Conservation (phyloP, 2,888 invertebrate species). For the Metalampra italica region DNA sequence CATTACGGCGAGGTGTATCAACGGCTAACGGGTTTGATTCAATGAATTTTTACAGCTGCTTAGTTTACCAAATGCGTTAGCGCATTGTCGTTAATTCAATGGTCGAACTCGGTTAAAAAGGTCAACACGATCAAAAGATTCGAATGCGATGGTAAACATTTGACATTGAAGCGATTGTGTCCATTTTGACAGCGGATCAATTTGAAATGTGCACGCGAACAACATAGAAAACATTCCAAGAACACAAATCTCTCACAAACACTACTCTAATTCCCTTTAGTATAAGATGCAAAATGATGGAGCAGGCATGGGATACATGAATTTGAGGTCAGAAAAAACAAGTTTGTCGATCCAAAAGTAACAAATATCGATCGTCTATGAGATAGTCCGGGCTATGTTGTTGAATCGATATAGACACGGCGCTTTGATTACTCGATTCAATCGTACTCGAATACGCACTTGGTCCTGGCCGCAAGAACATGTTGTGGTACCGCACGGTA, state of each 20-base stretch:
- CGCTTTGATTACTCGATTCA: constrained; percentile 74
- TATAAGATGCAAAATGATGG: constrained; percentile 29
- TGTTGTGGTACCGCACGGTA: constrained; percentile 54
- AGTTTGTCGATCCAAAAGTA: constrained; percentile 55
- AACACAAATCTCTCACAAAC: constrained; percentile 4
- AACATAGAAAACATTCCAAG: constrained; percentile 12
- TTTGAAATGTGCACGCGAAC: constrained; percentile 48
- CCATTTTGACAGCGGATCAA: constrained; percentile 70
- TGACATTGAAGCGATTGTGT: constrained; percentile 63
- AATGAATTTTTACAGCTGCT: constrained; percentile 31
- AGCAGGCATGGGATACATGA: constrained; percentile 13
- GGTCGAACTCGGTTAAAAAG: constrained; percentile 39
- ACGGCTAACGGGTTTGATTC: constrained; percentile 19
- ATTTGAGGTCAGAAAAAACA: constrained; percentile 33
- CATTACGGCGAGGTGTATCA: constrained; percentile 12
- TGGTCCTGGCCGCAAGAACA: constrained; percentile 38
- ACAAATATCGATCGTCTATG: constrained; percentile 69
- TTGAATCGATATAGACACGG: constrained; percentile 73
- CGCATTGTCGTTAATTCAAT: constrained; percentile 38
- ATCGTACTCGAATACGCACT: constrained; percentile 58
- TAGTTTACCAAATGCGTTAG: constrained; percentile 42
- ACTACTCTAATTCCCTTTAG: constrained; percentile 11
- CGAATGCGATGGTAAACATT: constrained; percentile 60
- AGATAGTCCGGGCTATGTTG: constrained; percentile 67
- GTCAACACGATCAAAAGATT: constrained; percentile 51